Conservation (phyloP, 2,888 invertebrate genomes). For the Mesochorus sp. region DNA sequence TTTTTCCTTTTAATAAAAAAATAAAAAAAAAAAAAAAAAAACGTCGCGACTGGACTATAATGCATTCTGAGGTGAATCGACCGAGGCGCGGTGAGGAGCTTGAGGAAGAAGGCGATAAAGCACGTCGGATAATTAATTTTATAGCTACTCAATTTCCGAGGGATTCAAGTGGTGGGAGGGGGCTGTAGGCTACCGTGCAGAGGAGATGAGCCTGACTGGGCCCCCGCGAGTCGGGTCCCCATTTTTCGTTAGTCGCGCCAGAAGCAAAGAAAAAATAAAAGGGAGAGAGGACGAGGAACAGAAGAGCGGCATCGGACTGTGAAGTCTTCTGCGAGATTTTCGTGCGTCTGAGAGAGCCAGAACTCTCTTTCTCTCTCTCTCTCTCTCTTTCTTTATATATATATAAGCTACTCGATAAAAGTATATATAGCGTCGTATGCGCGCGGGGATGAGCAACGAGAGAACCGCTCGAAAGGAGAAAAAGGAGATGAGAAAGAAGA, state of each 20-base stretch:
- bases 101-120: constrained; percentile 74
- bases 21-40: constrained; percentile 7
- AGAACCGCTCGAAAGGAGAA: too few relatives aligned
- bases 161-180: constrained; percentile 72
- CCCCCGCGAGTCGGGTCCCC: constrained; percentile 54
- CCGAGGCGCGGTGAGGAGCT: constrained; percentile 26
- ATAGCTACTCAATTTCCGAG: constrained; percentile 82
- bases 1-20: not conserved
- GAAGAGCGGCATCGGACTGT: not conserved
- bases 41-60: constrained; percentile 34
- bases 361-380: too few relatives aligned
- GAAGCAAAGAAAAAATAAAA: constrained; percentile 62
- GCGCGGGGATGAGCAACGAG: constrained; percentile 1
- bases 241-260: constrained; percentile 77
- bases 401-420: too few relatives aligned
- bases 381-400: too few relatives aligned
- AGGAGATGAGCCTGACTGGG: constrained; percentile 36
- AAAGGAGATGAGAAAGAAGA: constrained; percentile 15
- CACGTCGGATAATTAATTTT: constrained; percentile 81
- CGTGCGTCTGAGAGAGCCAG: not conserved
- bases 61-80: constrained; percentile 50
- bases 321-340: constrained; percentile 14
- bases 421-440: not conserved
- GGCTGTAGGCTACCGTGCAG: constrained; percentile 38
- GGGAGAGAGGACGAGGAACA: constrained; percentile 8